Evolutionary conservation across 1,140 invertebrate species (phyloP).

Genomic region (Galleria mellonella): DNA sequence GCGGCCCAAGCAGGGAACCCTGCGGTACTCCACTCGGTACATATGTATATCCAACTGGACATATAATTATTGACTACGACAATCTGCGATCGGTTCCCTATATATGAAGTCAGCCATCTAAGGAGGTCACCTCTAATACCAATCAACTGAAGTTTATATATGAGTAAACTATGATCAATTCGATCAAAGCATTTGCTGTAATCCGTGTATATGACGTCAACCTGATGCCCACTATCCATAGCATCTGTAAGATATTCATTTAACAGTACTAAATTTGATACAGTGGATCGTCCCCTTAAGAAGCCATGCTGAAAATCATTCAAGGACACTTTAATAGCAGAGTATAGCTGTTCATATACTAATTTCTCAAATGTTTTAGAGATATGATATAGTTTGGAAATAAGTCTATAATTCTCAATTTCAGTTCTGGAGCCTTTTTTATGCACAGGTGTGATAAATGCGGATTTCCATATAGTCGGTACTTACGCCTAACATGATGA

Average conservation of each 20-base stretch:
- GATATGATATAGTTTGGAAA: too few relatives aligned
- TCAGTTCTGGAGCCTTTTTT: too few relatives aligned
- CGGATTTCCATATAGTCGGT: too few relatives aligned
- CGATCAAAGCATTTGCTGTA: constrained; percentile 2
- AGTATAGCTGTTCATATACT: too few relatives aligned
- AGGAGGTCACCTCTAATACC: background rate
- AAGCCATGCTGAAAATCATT: too few relatives aligned
- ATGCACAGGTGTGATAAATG: too few relatives aligned
- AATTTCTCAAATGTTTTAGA: too few relatives aligned
- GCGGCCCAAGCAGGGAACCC: background rate
- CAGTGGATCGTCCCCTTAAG: too few relatives aligned
- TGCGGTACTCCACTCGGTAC: background rate
- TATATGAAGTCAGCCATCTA: background rate
- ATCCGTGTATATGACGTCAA: constrained; percentile 1
- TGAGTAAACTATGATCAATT: background rate
- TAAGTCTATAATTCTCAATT: too few relatives aligned
- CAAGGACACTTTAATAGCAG: too few relatives aligned
- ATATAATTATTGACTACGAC: background rate
- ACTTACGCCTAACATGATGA: too few relatives aligned
- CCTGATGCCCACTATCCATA: background rate
- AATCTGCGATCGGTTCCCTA: background rate
- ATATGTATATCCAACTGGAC: background rate
- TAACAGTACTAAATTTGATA: background rate
- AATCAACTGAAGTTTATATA: background rate
- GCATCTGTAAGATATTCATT: background rate